Evolutionary conservation across 2,797 vertebrate species (phyloP).

Genomic region (Tapirus indicus): DNA sequence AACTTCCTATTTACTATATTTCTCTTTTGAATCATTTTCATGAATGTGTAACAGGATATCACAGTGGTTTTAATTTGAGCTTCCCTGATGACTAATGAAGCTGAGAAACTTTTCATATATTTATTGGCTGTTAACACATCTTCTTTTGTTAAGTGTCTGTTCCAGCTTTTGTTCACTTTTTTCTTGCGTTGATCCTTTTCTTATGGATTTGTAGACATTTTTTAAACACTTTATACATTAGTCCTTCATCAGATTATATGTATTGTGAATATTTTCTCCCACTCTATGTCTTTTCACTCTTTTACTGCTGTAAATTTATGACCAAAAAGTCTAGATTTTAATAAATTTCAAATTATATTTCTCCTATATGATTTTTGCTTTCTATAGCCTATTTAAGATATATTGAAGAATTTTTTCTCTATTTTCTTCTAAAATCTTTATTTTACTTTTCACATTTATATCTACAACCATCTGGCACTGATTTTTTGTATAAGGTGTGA

Average conservation of each 20-base stretch:
- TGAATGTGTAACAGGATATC: not conserved
- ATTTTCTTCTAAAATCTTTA: not conserved
- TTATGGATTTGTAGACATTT: not conserved
- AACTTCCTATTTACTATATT: not conserved
- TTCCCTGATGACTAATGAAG: too few relatives aligned
- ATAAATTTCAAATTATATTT: not conserved
- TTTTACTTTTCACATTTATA: not conserved
- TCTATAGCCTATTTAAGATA: not conserved
- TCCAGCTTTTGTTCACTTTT: not conserved
- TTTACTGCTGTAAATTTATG: not conserved
- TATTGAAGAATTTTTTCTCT: not conserved
- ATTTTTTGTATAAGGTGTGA: not conserved
- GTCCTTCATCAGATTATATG: not conserved
- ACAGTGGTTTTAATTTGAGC: not conserved
- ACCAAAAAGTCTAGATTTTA: not conserved
- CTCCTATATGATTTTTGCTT: not conserved
- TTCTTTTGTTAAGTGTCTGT: not conserved
- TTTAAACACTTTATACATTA: not conserved
- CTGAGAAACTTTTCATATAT: too few relatives aligned
- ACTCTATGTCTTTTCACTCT: not conserved
- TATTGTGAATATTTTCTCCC: not conserved
- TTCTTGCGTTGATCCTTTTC: not conserved
- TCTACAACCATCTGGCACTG: not conserved
- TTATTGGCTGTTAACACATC: not conserved
- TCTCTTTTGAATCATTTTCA: not conserved